These are phyloP conservation scores for Cacajao melanocephalus DNA, from an alignment of 2,797 vertebrate species.

Conservation along the genomic window DNA sequence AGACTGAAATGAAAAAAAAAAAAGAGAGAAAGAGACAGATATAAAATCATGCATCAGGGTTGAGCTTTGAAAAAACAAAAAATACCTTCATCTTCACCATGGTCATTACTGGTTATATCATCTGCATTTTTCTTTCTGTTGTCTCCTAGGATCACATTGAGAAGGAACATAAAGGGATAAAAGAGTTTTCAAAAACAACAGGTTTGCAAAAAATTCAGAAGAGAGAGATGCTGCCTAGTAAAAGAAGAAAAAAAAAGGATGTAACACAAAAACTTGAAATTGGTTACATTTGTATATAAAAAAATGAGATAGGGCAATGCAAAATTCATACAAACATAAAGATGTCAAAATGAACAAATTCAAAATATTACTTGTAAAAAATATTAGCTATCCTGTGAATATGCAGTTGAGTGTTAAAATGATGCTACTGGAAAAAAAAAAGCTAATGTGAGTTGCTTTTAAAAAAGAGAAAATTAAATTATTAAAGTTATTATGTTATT, in stretches of 20 bases:
- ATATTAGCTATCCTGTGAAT: constrained; percentile 58
- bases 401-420: constrained; percentile 78
- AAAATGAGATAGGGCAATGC: constrained; percentile 71
- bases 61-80: constrained; percentile 86
- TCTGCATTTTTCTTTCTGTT: constrained; percentile 91
- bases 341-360: constrained; percentile 81
- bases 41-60: constrained; percentile 90
- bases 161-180: constrained; percentile 88
- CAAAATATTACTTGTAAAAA: constrained; percentile 79
- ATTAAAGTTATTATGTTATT: constrained; percentile 70
- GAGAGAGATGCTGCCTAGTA: constrained; percentile 56
- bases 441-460: constrained; percentile 69
- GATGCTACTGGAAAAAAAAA: constrained; percentile 63
- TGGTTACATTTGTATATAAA: constrained; percentile 80
- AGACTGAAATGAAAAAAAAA: constrained; percentile 67
- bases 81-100: constrained; percentile 94
- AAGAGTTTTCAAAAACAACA: constrained; percentile 88
- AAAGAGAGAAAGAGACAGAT: constrained; percentile 73
- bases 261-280: constrained; percentile 82
- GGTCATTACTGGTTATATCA: constrained; percentile 94
- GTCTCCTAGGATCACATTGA: constrained; percentile 91
- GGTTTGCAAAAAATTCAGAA: constrained; percentile 83
- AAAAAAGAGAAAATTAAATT: constrained; percentile 73
- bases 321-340: constrained; percentile 81
- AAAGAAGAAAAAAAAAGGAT: constrained; percentile 74